Base-by-base conservation (phyloP, 2,888 invertebrate species). In the Ethmia dodecea region DNA sequence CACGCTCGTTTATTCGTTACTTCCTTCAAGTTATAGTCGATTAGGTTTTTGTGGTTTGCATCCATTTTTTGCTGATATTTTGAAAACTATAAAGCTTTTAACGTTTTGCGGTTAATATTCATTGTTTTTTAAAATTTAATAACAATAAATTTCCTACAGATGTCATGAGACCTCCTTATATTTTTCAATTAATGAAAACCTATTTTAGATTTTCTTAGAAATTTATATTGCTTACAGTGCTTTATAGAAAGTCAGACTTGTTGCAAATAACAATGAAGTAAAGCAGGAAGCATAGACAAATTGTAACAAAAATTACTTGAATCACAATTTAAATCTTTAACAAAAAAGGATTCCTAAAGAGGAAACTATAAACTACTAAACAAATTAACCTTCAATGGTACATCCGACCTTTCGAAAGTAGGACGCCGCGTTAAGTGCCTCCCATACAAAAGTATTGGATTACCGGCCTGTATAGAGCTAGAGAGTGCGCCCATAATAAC, bases 381-480 rank as follows among this genome's bases (percentile, higher is more conserved):
- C 62, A 72, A 63, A 72, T 70, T 61, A 70, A 57, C 55, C 59
- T 41, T 51, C 49, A 59, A 56, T 51, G 55, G 60, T 58, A 65
- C 74, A 61, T 77, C 45, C 37, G 68, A 52, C 80, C 60, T 81
- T 84, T 72, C 52, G 63, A 53, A 67, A 55, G 68, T 68, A 63
- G 63, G 60, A 51, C 41, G 39, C 42, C 40, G 52, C 59, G 74
- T 76, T 84, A 86, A 84, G 86, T 86, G 84, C 83, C 83, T 83
- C 62, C 81, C 73, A 83, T 84, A 83, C 80, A 86, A 84, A 81
- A 78, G 86, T 83, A 86, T 86, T 84, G 84, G 83, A 83, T 86
- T 86, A 86, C 86, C 69, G 73, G 73, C 61, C 72, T 70, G 76
- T 71, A 78, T 79, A 70, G 72, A 76, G 72, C 71, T 67, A 66